Base-by-base conservation (phyloP, 2,113 vertebrate genomes). In the Dascyllus trimaculatus region DNA sequence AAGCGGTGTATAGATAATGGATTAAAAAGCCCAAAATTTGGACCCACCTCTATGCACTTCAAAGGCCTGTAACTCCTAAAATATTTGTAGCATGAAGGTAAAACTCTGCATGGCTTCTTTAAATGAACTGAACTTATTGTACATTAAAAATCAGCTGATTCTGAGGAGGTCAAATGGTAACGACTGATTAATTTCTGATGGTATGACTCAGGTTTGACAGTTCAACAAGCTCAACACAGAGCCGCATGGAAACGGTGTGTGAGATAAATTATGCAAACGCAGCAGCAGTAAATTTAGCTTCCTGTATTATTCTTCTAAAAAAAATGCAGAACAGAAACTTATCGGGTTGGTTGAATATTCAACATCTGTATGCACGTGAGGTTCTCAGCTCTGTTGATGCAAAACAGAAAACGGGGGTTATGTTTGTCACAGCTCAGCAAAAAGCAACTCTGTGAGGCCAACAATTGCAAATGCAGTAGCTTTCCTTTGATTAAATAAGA, bases 401-500 rank as follows among this genome's bases (percentile, higher is more conserved):
- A 51, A 49, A 49, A 26, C 5, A 21, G 9, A 3, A 29, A 21
- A 61, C 11, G 14, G 15, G 24, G 6, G 29, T 29, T 29, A 6
- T 4, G 32, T 35, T 56, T 62, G 8, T 58, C 29, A 21, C 11
- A 45, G 35, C 6, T 58, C 38, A 46, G 29, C n/a, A 43, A 24
- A 35, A 72, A 19, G 15, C 1, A 51, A 17, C 6, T 6, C 1
- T 6, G 21, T 10, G 18, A 51, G 21, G 8, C 5, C 32, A 35
- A 1, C 8, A 35, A 9, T 35, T 35, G 32, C 32, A 35, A 35
- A 48, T 19, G 46, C 46, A 48, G 18, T 48, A 8, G 6, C 19
- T n/a, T 46, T 40, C 7, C 15, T 46, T 8, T 69, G 58, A 72
- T 62, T 18, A 74, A 68, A 69, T 63, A n/a, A 21, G 51, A 45